A percentile compares a stretch with the other conserved stretches of the same genome.
These are phyloP conservation scores for Keiferia lycopersicella DNA, from an alignment of 2,888 invertebrate species.

Conservation along the genomic window DNA sequence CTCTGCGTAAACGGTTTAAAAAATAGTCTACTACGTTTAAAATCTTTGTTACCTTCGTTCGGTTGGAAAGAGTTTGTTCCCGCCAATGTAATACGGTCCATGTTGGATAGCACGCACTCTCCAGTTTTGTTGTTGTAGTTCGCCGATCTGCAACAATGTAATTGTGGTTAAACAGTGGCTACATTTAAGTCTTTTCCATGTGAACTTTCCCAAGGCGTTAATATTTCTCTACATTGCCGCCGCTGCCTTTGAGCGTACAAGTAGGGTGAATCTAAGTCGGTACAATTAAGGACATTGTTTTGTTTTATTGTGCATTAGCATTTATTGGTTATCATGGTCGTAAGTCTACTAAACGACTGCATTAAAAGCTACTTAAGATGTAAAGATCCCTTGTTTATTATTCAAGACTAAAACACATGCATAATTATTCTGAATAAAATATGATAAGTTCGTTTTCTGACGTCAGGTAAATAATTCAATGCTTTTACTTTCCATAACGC, in stretches of 20 bases:
- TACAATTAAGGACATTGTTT: background rate
- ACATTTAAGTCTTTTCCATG: slow-evolving; percentile 57
- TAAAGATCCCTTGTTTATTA: background rate
- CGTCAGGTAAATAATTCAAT: slow-evolving; percentile 3
- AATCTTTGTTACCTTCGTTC: slow-evolving; percentile 75
- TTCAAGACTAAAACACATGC: background rate
- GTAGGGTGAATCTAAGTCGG: background rate
- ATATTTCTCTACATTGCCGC: slow-evolving; percentile 10
- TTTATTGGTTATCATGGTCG: background rate
- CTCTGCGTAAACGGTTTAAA: background rate
- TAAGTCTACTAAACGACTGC: background rate
- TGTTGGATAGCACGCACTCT: slow-evolving; percentile 93
- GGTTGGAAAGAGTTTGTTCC: slow-evolving; percentile 89
- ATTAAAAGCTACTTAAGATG: background rate
- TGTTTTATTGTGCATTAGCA: too few relatives aligned
- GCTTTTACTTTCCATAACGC: slow-evolving; percentile 44
- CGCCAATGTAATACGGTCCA: slow-evolving; percentile 94
- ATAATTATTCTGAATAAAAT: slow-evolving; percentile 5
- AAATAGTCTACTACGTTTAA: background rate
- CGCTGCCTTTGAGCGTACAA: background rate
- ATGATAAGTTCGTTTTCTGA: background rate
- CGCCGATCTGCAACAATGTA: slow-evolving; percentile 87
- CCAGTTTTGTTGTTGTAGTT: slow-evolving; percentile 93
- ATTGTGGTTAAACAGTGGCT: slow-evolving; percentile 50
- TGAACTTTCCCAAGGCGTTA: slow-evolving; percentile 53